Evolutionary conservation across 2,797 vertebrate species (phyloP).

Genomic region (Tachyglossus aculeatus): DNA sequence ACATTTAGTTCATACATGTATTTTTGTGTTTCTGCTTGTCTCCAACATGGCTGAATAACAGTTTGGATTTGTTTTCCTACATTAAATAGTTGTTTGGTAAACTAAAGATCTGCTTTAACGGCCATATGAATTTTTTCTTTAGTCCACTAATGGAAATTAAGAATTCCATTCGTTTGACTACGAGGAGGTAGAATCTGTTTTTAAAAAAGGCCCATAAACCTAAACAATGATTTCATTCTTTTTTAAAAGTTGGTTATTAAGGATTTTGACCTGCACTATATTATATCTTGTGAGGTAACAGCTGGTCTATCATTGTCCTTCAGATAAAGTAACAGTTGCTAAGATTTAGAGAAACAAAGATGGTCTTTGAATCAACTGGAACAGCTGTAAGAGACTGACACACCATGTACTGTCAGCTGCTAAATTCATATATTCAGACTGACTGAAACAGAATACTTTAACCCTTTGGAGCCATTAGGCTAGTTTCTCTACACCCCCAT

Average conservation of each 20-base stretch:
- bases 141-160: slow-evolving; percentile 25
- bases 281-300: slow-evolving; percentile 66
- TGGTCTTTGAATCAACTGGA: slow-evolving; percentile 70
- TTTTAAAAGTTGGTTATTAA: slow-evolving; percentile 45
- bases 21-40: not conserved
- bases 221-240: slow-evolving; percentile 56
- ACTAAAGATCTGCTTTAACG: slow-evolving; percentile 8
- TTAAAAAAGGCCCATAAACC: slow-evolving; percentile 30
- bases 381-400: slow-evolving; percentile 71
- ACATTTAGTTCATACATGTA: too few relatives aligned
- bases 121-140: slow-evolving; percentile 37
- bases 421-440: slow-evolving; percentile 49
- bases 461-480: slow-evolving; percentile 55
- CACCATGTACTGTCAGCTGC: slow-evolving; percentile 71
- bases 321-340: slow-evolving; percentile 72
- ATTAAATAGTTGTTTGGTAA: slow-evolving; percentile 12
- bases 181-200: slow-evolving; percentile 29
- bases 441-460: slow-evolving; percentile 43
- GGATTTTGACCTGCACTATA: slow-evolving; percentile 50
- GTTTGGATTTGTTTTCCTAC: not conserved
- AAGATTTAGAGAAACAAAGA: slow-evolving; percentile 75
- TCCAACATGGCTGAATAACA: not conserved
- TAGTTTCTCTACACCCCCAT: not conserved
- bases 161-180: slow-evolving; percentile 22
- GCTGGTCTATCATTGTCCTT: slow-evolving; percentile 67